Evolutionary conservation across 2,888 invertebrate species (phyloP).

Genomic region (Biston betularia): DNA sequence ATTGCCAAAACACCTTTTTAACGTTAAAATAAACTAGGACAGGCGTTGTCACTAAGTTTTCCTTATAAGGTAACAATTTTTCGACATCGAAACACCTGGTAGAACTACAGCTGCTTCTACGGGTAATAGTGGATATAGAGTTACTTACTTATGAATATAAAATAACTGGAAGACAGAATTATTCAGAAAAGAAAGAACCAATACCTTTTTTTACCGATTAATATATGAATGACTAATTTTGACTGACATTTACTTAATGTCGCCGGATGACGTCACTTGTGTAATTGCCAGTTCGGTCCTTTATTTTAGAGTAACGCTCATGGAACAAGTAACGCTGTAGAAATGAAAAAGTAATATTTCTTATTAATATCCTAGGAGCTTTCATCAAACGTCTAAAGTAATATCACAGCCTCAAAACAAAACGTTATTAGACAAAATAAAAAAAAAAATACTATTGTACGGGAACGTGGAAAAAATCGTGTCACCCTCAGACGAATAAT

Average conservation of each 20-base stretch:
- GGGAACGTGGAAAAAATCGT: no score
- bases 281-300: no score
- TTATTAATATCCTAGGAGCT: no score
- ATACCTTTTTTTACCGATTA: no score
- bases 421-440: no score
- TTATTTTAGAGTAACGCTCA: no score
- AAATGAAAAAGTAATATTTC: no score
- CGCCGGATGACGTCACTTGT: conserved; percentile 5
- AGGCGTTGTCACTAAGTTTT: conserved; percentile 63
- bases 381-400: no score
- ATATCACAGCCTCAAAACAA: no score
- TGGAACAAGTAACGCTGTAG: no score
- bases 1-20: conserved; percentile 60
- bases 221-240: background rate
- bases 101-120: conserved; percentile 12
- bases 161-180: conserved; percentile 40
- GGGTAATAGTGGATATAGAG: conserved; percentile 1
- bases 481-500: no score
- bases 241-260: conserved; percentile 5
- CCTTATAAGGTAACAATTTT: conserved; percentile 71
- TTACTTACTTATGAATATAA: conserved; percentile 51
- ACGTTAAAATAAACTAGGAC: conserved; percentile 66
- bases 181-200: conserved; percentile 43
- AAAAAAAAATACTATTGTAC: no score
- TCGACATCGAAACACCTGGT: conserved; percentile 57